Evolutionary conservation across 1,140 invertebrate species (phyloP), one percentile per base, ranked within the genome.

Genomic region (Eulimnadia texana): DNA sequence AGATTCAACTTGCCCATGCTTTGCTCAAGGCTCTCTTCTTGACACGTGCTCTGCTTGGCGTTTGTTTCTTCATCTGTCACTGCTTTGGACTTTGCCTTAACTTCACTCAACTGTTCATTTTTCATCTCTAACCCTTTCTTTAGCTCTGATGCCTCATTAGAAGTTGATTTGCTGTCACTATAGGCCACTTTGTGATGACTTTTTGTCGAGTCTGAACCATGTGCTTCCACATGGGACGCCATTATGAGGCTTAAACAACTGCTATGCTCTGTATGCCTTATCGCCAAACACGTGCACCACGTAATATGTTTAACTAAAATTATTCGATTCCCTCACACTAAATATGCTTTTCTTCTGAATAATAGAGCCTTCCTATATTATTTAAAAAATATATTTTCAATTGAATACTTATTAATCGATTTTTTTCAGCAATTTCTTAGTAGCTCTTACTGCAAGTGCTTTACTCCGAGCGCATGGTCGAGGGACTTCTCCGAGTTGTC

Each of bases 181-280:
- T 19, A 16, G 1, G 55, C 2, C 25, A 29, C 55, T 57, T 57
- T 57, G 19, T 27, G 55, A 19, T 57, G 22, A n/a, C 9, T 27
- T 16, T 23, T n/a, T 27, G 55, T 13, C 3, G 13, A 57, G 13
- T 57, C 28, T 20, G 33, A 20, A 16, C 27, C 27, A 57, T n/a
- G 27, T 29, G 55, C 27, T 27, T 57, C 55, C 20, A 33, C 33
- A n/a, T 29, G 27, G 27, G 55, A 16, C 55, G 55, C 55, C 55
- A 57, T 57, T 27, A 57, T 57, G 27, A 56, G 28, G 11, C 55
- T 33, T 33, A 54, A 23, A 23, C 55, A 57, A 57, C 19, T 42
- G 11, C 22, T 54, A 11, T 54, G 22, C 25, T 0, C 1, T 16
- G 1, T 19, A 50, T 50, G 22, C 22, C 49, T 54, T 54, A 3